phyloP scores from a whole-genome alignment of 2,113 vertebrate genomes.

The Melanotaenia duboulayi region DNA sequence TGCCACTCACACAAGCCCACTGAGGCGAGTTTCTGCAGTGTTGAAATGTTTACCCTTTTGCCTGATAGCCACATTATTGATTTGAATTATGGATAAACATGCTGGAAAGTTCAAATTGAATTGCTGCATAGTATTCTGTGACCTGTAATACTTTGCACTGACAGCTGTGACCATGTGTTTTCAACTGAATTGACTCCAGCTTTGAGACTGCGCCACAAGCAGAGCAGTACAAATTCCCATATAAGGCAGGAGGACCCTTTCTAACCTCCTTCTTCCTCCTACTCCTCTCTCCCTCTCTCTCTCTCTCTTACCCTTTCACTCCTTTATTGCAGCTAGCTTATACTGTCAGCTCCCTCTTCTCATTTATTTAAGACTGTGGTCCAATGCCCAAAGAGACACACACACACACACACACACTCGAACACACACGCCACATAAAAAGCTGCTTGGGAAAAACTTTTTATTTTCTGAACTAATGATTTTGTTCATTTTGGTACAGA shows the following conservation, averaged over 20 bases:
- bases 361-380: conserved; percentile 34
- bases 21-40: conserved; percentile 4
- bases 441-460: conserved; percentile 16
- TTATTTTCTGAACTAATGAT: neutral
- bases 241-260: conserved; percentile 81
- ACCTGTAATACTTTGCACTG: conserved; percentile 35
- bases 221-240: conserved; percentile 76
- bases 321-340: conserved; percentile 53
- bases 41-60: conserved; percentile 15
- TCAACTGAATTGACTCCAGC: conserved; percentile 57
- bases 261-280: conserved; percentile 59
- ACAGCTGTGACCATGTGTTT: conserved; percentile 34
- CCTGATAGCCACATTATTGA: conserved; percentile 22
- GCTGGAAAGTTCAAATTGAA: conserved; percentile 31
- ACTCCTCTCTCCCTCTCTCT: neutral
- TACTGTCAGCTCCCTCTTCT: conserved; percentile 45
- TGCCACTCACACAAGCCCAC: neutral
- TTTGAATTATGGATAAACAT: conserved; percentile 22
- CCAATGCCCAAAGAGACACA: conserved; percentile 34
- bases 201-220: conserved; percentile 63
- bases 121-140: conserved; percentile 24
- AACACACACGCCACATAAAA: neutral
- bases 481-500: conserved; percentile 1
- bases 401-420: conserved; percentile 8
- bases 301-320: conserved; percentile 42